Percentiles rank a stretch among this genome's conserved stretches.
Evolutionary conservation across 2,888 invertebrate genomes (phyloP).

Genomic region (Metellina segmentata): DNA sequence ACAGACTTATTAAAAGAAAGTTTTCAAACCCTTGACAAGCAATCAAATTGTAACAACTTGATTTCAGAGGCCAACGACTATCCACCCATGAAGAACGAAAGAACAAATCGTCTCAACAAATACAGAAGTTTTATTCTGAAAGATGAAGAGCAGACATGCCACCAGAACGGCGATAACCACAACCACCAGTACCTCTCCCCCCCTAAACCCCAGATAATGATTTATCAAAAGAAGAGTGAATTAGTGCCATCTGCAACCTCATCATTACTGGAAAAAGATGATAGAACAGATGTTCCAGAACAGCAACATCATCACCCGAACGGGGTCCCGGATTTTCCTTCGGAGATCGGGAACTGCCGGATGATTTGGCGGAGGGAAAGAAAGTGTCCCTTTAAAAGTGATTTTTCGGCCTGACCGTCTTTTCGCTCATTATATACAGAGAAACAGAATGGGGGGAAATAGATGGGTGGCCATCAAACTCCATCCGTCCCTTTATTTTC

Average conservation of each 20-base stretch:
- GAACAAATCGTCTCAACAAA: too few relatives aligned
- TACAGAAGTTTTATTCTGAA: too few relatives aligned
- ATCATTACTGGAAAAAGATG: conserved; percentile 43
- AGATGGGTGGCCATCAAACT: conserved; percentile 21
- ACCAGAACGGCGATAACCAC: too few relatives aligned
- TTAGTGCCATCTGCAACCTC: conserved; percentile 50
- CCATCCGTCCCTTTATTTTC: conserved; percentile 29
- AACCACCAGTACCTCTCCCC: not conserved
- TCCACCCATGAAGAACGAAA: not conserved
- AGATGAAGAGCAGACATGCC: too few relatives aligned
- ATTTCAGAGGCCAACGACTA: not conserved
- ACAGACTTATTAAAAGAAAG: not conserved
- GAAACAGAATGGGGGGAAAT: not conserved
- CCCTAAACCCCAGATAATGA: conserved; percentile 51
- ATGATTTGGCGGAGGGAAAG: conserved; percentile 27
- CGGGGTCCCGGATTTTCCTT: conserved; percentile 13
- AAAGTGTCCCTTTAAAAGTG: conserved; percentile 22
- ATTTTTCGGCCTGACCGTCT: conserved; percentile 18
- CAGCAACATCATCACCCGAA: conserved; percentile 20
- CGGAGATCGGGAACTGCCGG: not conserved
- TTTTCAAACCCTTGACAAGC: not conserved
- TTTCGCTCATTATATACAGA: conserved; percentile 21
- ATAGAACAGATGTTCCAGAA: conserved; percentile 44
- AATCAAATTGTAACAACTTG: not conserved
- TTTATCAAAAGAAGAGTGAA: conserved; percentile 44